phyloP scores from a whole-genome alignment of 2,797 vertebrate genomes.

The Saxicola maurus region DNA sequence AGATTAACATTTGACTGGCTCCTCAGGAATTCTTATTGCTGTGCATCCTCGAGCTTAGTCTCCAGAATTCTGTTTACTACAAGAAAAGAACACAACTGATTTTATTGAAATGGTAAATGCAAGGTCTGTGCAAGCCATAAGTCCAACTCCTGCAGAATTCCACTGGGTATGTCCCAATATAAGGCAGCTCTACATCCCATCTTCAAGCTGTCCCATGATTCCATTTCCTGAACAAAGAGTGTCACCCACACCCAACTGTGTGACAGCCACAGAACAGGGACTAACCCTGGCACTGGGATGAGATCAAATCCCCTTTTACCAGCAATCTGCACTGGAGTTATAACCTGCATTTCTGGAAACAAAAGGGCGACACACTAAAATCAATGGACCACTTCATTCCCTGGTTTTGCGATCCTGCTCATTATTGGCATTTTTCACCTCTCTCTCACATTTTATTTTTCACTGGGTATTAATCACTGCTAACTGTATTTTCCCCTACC shows the following conservation, averaged over 20 bases:
- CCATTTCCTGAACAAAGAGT: not conserved
- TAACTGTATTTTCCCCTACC: slow-evolving; percentile 10
- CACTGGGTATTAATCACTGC: slow-evolving; percentile 60
- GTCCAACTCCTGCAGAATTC: not conserved
- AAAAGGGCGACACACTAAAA: slow-evolving; percentile 19
- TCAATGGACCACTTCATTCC: slow-evolving; percentile 17
- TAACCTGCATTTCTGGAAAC: not conserved
- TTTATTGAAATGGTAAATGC: not conserved
- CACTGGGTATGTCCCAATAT: rapidly evolving
- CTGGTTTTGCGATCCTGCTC: slow-evolving; percentile 23
- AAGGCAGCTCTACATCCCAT: not conserved
- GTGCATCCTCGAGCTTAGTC: not conserved
- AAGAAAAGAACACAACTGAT: not conserved
- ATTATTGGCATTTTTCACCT: slow-evolving; percentile 6
- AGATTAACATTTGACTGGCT: not conserved
- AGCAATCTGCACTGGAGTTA: not conserved
- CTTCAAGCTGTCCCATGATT: not conserved
- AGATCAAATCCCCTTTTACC: not conserved
- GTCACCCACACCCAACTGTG: no score
- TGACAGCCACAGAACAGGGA: not conserved
- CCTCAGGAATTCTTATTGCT: not conserved
- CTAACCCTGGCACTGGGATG: not conserved
- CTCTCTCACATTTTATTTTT: slow-evolving; percentile 17
- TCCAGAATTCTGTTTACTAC: not conserved
- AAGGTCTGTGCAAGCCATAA: rapidly evolving